Base-by-base conservation (phyloP, 2,888 invertebrate genomes). In the Micoletzkya japonica region DNA sequence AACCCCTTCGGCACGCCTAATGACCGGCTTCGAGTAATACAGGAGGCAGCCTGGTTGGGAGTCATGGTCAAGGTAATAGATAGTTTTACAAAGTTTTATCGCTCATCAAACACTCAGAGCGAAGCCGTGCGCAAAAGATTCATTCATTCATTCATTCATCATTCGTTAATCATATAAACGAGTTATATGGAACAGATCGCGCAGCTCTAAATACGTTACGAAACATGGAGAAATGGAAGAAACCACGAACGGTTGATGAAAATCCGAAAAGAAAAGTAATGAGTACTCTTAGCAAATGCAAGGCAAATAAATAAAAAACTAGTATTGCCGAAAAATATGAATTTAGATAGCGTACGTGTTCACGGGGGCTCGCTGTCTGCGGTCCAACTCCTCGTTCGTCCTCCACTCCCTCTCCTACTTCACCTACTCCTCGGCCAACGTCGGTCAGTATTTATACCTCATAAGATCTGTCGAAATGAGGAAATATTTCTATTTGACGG, bases 31-130 rank as follows among this genome's bases (percentile, higher is more conserved):
- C 39, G 69, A 34, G 72, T 78, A 17, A 74, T 78, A 39, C 70
- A 76, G 34, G 75, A 76, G 60, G 76, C 76, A n/a, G 77, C 76
- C 2, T 78, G 78, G 78, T 54, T 78, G 39, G 78, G 78, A 36
- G 76, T 77, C 32, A 76, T 78, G 76, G 77, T 78, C 67, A 78
- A 78, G 70, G 73, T 73, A 6, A 1, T n/a, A n/a, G n/a, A n/a
- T n/a, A n/a, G n/a, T n/a, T n/a, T n/a, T n/a, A n/a, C n/a, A n/a
- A n/a, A n/a, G n/a, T n/a, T n/a, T n/a, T n/a, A n/a, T n/a, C n/a
- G n/a, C n/a, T n/a, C n/a, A n/a, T n/a, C n/a, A n/a, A n/a, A n/a
- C n/a, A n/a, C n/a, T n/a, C n/a, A n/a, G n/a, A n/a, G n/a, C n/a
- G 4, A 28, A 20, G 52, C n/a, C 26, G 52, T 24, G 1, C 2